Percentiles rank a stretch among this genome's conserved stretches.
These are phyloP conservation scores for Pseudonaja textilis DNA, from an alignment of 2,113 vertebrate species.

Conservation along the genomic window DNA sequence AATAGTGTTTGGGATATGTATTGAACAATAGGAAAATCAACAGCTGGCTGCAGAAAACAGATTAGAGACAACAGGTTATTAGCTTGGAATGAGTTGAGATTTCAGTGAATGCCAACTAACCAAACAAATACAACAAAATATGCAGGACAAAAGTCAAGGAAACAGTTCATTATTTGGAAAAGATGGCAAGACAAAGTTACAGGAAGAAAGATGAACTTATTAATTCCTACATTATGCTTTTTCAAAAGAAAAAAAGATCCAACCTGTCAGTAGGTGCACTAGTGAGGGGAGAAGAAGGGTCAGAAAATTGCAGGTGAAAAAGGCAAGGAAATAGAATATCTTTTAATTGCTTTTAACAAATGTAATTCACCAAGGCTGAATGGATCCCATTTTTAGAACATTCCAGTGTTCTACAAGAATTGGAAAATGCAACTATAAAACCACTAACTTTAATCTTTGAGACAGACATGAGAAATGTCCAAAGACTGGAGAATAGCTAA, in stretches of 20 bases:
- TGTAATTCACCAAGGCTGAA: not conserved
- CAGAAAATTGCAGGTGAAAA: not conserved
- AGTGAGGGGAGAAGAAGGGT: not conserved
- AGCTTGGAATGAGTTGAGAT: not conserved
- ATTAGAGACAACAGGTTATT: not conserved
- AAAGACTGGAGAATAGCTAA: not conserved
- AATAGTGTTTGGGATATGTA: not conserved
- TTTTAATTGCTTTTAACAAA: not conserved
- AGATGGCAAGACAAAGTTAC: not conserved
- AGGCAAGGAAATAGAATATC: not conserved
- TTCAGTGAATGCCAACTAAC: not conserved
- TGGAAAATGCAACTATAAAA: not conserved
- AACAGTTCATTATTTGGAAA: not conserved
- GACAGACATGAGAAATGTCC: not conserved
- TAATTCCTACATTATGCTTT: not conserved
- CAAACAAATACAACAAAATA: not conserved
- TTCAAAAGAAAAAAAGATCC: not conserved
- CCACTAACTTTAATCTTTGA: not conserved
- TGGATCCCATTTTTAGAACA: not conserved
- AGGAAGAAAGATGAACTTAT: not conserved
- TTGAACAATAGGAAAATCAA: not conserved
- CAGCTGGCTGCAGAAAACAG: not conserved
- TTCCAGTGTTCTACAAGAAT: not conserved
- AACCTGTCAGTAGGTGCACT: not conserved
- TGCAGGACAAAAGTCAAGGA: not conserved